Base-by-base conservation (phyloP, 2,797 vertebrate species). In the Chloroceryle inda region DNA sequence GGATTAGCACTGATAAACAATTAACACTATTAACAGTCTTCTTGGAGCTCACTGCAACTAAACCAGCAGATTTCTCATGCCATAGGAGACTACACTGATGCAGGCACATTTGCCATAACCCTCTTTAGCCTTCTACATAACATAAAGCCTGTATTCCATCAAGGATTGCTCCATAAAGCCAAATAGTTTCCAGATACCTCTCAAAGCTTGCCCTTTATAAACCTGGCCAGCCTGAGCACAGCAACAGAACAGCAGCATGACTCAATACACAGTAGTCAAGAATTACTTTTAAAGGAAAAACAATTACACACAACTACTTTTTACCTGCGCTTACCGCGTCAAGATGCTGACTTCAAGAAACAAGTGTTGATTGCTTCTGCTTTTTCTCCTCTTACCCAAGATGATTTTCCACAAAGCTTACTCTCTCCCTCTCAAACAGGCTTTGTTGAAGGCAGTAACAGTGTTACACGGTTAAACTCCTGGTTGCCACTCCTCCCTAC, bases 381-480 rank as follows among this genome's bases (percentile, higher is more conserved):
- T 38, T 66, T 53, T 61, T 20, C 6, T 11, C 40, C 38, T 44
- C 42, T 64, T 76, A 13, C 15, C 22, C 13, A 8, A 50, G 18
- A 13, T 7, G 37, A 2, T 55, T 75, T 89, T 33, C 33, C 59
- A 26, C 7, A 68, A 37, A 53, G 9, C 40, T 45, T 16, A 23
- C 15, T 27, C 11, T 38, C 13, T 23, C 22, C n/a, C 37, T 24
- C 38, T 55, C 35, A 45, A 42, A 35, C 6, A n/a, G 13, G 18
- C 2, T 2, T 19, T 15, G 2, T 0, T 56, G 12, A 59, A 40
- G 9, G 38, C 4, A 44, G 11, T 7, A 77, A 27, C 13, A 14
- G 11, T 1, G 1, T 24, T 24, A 40, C 74, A 24, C 0, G 24
- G 6, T 13, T 11, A 0, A 8, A 16, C 10, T 40, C 7, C 19